These are phyloP conservation scores for Dendrolimus houi DNA, from an alignment of 2,888 invertebrate species.

Conservation along the genomic window DNA sequence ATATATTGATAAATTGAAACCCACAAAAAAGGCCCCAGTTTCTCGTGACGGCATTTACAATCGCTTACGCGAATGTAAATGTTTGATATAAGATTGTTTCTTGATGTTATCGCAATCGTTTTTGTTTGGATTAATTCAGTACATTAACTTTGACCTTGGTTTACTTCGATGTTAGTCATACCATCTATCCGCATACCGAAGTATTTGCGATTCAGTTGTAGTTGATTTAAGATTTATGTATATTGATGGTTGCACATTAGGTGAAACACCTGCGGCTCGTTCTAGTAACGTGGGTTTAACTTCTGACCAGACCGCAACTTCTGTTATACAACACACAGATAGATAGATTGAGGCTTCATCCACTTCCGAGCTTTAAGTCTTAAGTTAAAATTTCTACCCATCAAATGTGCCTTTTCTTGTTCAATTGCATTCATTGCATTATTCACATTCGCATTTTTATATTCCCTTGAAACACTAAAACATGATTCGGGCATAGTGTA, in stretches of 20 bases:
- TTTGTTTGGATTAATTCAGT: neutral
- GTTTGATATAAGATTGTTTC: neutral
- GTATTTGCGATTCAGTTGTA: neutral
- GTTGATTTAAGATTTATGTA: no score
- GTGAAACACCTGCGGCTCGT: no score
- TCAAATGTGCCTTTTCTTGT: conserved; percentile 52
- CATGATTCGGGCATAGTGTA: conserved; percentile 36
- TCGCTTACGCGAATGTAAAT: neutral
- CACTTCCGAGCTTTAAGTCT: conserved; percentile 10
- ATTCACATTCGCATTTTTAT: conserved; percentile 32
- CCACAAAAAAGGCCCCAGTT: neutral
- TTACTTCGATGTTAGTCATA: neutral
- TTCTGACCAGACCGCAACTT: no score
- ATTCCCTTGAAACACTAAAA: conserved; percentile 41
- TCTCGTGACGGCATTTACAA: neutral
- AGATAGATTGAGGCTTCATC: no score
- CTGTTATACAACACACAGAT: no score
- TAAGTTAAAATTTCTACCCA: conserved; percentile 43
- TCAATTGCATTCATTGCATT: conserved; percentile 51
- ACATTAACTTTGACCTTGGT: neutral
- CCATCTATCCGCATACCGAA: neutral
- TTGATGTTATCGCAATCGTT: neutral
- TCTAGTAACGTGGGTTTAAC: no score
- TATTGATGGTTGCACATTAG: no score
- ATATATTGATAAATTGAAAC: no score